Evolutionary conservation across 2,888 invertebrate genomes (phyloP).

Genomic region (Willowsia nigromaculata): DNA sequence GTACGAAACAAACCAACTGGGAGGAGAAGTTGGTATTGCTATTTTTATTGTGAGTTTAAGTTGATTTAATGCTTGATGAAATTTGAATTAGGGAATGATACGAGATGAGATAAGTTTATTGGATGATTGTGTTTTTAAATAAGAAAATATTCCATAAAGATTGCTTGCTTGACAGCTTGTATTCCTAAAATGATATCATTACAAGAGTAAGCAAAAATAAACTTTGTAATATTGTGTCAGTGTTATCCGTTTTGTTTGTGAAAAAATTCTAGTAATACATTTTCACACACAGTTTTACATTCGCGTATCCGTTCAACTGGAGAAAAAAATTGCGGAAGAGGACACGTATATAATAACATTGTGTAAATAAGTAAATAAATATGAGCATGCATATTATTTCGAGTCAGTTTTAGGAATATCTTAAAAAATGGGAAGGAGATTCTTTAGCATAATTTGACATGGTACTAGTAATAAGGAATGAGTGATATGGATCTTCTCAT

Average conservation of each 20-base stretch:
- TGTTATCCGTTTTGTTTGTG: no score
- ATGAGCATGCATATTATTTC: neutral
- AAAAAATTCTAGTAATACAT: no score
- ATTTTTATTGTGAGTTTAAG: slow-evolving; percentile 20
- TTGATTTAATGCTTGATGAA: slow-evolving; percentile 50
- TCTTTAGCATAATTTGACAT: no score
- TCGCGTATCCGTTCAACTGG: slow-evolving; percentile 23
- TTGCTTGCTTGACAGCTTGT: neutral
- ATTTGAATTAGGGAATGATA: slow-evolving; percentile 48
- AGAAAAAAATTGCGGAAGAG: slow-evolving; percentile 63
- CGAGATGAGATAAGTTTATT: neutral
- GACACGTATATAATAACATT: neutral
- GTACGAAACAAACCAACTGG: slow-evolving; percentile 54
- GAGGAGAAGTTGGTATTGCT: slow-evolving; percentile 17
- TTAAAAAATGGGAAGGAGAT: no score
- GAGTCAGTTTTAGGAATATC: no score
- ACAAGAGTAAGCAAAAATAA: no score
- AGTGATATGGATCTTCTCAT: neutral
- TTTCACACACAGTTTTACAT: neutral
- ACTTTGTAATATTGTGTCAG: no score
- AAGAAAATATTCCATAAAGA: neutral
- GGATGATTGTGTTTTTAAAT: no score
- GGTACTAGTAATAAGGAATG: no score
- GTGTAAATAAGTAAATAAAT: neutral
- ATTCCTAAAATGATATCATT: neutral